Percentiles rank a stretch among this genome's conserved stretches.
phyloP scores from a whole-genome alignment of 2,888 invertebrate genomes.

The Dolichomitus sp. region DNA sequence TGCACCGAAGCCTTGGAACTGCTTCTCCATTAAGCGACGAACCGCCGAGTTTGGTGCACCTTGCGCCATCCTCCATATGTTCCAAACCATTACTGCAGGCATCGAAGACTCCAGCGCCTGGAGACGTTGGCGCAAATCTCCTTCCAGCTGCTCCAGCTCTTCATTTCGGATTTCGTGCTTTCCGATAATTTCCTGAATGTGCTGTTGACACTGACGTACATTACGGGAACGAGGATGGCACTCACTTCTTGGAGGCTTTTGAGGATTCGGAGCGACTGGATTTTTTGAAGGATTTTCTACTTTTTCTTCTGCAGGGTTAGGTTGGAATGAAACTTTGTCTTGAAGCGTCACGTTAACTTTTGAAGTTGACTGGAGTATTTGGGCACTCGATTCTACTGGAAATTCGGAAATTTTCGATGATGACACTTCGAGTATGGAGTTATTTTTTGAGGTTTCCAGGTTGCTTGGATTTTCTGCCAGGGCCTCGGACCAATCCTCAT shows the following conservation, averaged over 20 bases:
- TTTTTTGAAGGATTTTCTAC: neutral
- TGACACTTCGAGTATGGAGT: neutral
- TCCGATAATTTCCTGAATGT: slow-evolving; percentile 85
- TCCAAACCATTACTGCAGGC: slow-evolving; percentile 89
- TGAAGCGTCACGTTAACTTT: neutral
- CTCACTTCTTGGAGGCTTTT: slow-evolving; percentile 37
- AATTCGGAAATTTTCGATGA: slow-evolving; percentile 15
- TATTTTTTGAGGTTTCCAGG: neutral
- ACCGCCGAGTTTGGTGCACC: slow-evolving; percentile 68
- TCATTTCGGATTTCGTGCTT: slow-evolving; percentile 88
- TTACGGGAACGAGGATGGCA: slow-evolving; percentile 49
- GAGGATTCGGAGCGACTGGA: neutral
- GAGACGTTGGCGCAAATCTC: slow-evolving; percentile 87
- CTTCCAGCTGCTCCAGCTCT: slow-evolving; percentile 87
- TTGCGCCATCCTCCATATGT: slow-evolving; percentile 86
- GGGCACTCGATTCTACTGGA: neutral
- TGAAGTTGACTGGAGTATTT: neutral
- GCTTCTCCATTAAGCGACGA: slow-evolving; percentile 73
- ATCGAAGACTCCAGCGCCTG: slow-evolving; percentile 89
- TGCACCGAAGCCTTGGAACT: slow-evolving; percentile 65
- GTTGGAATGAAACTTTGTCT: neutral
- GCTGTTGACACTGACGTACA: slow-evolving; percentile 69
- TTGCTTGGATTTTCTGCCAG: neutral
- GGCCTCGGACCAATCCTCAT: neutral
- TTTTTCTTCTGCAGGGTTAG: slow-evolving; percentile 21